Evolutionary conservation across 2,113 vertebrate genomes (phyloP), one percentile per base, ranked within the genome.

Genomic region (Scopus umbretta): DNA sequence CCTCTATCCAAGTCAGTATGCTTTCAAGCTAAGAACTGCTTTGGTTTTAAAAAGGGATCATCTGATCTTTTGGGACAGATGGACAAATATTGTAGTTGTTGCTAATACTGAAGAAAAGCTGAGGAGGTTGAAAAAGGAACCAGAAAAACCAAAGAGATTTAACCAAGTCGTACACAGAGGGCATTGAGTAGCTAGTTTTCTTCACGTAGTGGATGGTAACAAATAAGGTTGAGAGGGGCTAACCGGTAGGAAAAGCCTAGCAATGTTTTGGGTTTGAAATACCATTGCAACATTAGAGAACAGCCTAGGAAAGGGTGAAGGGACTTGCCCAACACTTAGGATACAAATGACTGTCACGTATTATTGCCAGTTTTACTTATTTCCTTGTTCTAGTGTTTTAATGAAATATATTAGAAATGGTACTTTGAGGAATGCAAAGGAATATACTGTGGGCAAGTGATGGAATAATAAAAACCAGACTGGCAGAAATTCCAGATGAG

Each of bases 281-380:
- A 23, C 5, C 22, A 16, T 27, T 67, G 47, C 15, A 55, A 17
- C 4, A 3, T 47, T 7, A 13, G 16, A 49, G 36, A 79, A 40
- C 7, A 16, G 16, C 13, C 27, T 56, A 40, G 45, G 21, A 50
- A 71, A 21, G 49, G 6, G 8, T 62, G 30, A 65, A 62, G 27
- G 38, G 30, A 36, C 2, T 0, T 80, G 40, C 36, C 34, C 17
- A 20, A 4, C 11, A 9, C 6, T 49, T 42, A 13, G 0, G 2
- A 5, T 53, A 36, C 5, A 38, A 61, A 9, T 58, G 61, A 36
- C 42, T 56, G 34, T 38, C 75, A 11, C 13, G 2, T 72, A 3
- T 59, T 68, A 16, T 32, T 74, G 9, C 22, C 16, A 13, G 8
- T 53, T 88, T 67, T 32, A n/a, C 22, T 55, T 63, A 14, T 88